Conservation (phyloP, 37 sponge, comb jelly and placozoan genomes). For the Amphimedon queenslandica region DNA sequence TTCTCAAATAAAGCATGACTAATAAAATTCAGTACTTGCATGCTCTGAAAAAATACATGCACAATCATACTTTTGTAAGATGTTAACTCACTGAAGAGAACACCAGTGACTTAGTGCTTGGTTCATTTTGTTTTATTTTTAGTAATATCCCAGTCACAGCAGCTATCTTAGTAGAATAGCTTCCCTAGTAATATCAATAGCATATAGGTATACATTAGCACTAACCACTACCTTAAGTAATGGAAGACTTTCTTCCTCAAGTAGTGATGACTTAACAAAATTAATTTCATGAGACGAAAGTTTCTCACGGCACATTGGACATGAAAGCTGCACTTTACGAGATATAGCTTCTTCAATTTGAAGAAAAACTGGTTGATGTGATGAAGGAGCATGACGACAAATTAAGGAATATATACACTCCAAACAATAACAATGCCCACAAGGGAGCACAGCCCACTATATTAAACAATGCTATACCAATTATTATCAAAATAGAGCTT, state of each 20-base stretch:
- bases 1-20: slow-evolving; percentile 37
- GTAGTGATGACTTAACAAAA: slow-evolving; percentile 11
- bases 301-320: slow-evolving; percentile 60
- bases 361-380: not conserved
- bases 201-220: too few species aligned
- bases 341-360: too few species aligned
- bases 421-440: slow-evolving; percentile 73
- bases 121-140: slow-evolving; percentile 28
- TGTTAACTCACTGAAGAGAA: slow-evolving; percentile 70
- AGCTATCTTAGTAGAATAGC: slow-evolving; percentile 68
- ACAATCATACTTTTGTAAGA: not conserved
- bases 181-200: slow-evolving; percentile 33
- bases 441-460: slow-evolving; percentile 76
- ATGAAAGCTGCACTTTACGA: not conserved
- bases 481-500: not conserved
- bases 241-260: not conserved
- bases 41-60: slow-evolving; percentile 31
- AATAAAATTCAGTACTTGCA: slow-evolving; percentile 41
- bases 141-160: slow-evolving; percentile 39
- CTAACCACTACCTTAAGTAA: too few species aligned
- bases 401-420: slow-evolving; percentile 41
- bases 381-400: not conserved
- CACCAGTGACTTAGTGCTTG: slow-evolving; percentile 62
- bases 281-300: slow-evolving; percentile 25
- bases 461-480: too few species aligned